Base-by-base conservation (phyloP, 2,113 vertebrate genomes). In the Circaetus cinerascens region DNA sequence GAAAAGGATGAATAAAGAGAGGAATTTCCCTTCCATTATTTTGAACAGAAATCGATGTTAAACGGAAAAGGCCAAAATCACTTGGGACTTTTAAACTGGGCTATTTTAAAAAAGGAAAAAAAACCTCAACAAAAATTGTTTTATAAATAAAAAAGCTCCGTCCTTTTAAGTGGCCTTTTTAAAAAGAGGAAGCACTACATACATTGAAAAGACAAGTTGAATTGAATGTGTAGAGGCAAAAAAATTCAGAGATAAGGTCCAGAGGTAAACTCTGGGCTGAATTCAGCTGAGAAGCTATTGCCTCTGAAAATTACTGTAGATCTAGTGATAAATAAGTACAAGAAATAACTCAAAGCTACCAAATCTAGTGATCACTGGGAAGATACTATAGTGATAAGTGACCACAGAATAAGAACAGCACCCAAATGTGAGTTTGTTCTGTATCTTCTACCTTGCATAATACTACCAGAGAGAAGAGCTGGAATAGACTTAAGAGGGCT, bases 371-470 rank as follows among this genome's bases (percentile, higher is more conserved):
- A 78, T 94, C 86, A 89, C 88, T 62, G 68, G 56, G 56, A 95
- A 95, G 40, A 40, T 91, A 71, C 48, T 80, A 68, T 19, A 91
- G 66, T 82, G 66, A 26, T 59, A 80, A 91, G 91, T 91, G 86
- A 94, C 48, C 91, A 95, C 76, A 79, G 60, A 89, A 68, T 84
- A 75, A 77, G 68, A 95, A 87, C 80, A 97, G 95, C 94, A 95
- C 79, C 88, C 83, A 94, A 95, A 91, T 45, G 60, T 51, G 90
- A 94, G 29, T 89, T 97, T 84, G 63, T 94, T 97, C 86, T 85
- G 32, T 92, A 10, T 85, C 45, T 91, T 72, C 80, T 84, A 78
- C 68, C 27, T 96, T 92, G 86, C 92, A 96, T 96, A 96, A 95
- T 60, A 32, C 83, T 81, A 75, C 73, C 23, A 81, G 36, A 92